A percentile compares a stretch with the other conserved stretches of the same genome.
Evolutionary conservation across 2,113 vertebrate species (phyloP).

Genomic region (Oceanodroma tethys): DNA sequence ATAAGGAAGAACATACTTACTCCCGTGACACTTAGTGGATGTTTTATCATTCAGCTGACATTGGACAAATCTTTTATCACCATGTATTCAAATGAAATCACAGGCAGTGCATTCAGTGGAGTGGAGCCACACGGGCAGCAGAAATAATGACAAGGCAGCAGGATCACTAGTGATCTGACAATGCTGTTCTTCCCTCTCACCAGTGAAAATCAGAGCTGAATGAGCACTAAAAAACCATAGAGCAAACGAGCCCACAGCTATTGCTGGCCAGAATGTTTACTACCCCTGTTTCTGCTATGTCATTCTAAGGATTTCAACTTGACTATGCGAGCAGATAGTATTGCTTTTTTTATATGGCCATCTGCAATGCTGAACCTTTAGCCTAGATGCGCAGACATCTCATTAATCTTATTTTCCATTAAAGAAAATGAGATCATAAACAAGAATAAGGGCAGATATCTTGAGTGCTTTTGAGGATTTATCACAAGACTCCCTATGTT

Average conservation of each 20-base stretch:
- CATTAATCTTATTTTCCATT: neutral
- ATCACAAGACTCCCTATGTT: neutral
- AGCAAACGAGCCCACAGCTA: neutral
- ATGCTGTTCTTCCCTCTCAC: neutral
- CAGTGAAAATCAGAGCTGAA: neutral
- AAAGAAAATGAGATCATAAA: neutral
- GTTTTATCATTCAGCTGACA: neutral
- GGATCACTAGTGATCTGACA: neutral
- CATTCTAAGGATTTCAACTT: neutral
- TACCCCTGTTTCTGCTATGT: neutral
- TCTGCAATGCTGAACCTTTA: neutral
- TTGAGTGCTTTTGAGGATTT: neutral
- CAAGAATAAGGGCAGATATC: neutral
- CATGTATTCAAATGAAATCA: neutral
- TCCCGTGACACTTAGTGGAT: neutral
- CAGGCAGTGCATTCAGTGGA: neutral
- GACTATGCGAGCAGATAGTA: neutral
- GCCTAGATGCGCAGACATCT: neutral
- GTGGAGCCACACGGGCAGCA: neutral
- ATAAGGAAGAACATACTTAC: neutral
- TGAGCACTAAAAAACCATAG: neutral
- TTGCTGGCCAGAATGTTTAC: neutral
- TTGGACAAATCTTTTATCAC: neutral
- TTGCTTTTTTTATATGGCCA: neutral
- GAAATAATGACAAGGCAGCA: neutral